Base-by-base conservation (phyloP, 1,140 invertebrate species). In the Coenobita brevimanus region DNA sequence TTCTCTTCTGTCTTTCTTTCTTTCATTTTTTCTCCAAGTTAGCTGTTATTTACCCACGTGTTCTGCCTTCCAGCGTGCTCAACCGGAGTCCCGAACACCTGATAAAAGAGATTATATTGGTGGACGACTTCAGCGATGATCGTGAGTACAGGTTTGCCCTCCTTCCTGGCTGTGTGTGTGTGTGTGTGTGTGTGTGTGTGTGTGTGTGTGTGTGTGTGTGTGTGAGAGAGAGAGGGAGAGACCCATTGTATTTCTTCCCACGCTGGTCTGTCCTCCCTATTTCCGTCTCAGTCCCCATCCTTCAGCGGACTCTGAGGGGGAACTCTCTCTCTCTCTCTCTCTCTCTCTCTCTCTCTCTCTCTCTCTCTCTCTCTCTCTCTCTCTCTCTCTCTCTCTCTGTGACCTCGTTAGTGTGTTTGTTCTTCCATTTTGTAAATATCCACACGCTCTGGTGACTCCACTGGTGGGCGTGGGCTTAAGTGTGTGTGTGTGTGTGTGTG, bases 71-170 rank as follows among this genome's bases (percentile, higher is more conserved):
- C 94, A 98, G 97, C 92, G 97, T 99, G 0, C 93, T 99, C 24
- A 98, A 99, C 92, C 94, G 98, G 91, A 98, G 98, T 93, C 98
- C 98, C 0, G 95, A 96, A 91, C 95, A 98, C 93, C 94, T 99
- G 15, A 96, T 99, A 90, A 97, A 98, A 91, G 98, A 99, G 94
- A 98, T 99, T 84, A 98, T 99, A 91, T 94, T 99, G 13, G 98
- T 99, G 3, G 98, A 99, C 92, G 98, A 99, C 93, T 98, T 97
- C 92, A 99, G 98, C 92, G 96, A 98, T 93, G 96, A 97, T 93
- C 95, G 97, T 97, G 95, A 96, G 96, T 96, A 92, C 89, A 2
- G 13, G 33, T 43, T 33, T 75, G 27, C 21, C 38, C 17, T 3
- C 17, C n/a, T n/a, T n/a, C n/a, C n/a, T n/a, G n/a, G n/a, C n/a